Percentiles rank a stretch among this genome's conserved stretches.
These are phyloP conservation scores for Brachyopa scutellaris DNA, from an alignment of 2,888 invertebrate genomes.

Conservation along the genomic window DNA sequence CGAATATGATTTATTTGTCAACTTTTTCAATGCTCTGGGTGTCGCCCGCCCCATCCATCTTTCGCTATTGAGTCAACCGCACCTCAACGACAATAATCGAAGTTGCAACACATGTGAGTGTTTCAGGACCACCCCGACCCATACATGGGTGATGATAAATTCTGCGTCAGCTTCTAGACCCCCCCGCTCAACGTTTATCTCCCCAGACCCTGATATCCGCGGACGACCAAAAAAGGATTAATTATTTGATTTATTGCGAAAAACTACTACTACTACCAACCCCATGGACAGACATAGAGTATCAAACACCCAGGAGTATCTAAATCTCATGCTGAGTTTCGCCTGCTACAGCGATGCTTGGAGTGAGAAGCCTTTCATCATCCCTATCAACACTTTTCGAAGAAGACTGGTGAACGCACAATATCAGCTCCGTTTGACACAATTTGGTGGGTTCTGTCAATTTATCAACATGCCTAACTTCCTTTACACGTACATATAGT, in stretches of 20 bases:
- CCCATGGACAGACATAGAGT: slow-evolving; percentile 6
- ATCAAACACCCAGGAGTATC: slow-evolving; percentile 39
- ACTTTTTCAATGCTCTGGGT: too few relatives aligned
- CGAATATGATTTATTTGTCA: slow-evolving; percentile 43
- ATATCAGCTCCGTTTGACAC: slow-evolving; percentile 63
- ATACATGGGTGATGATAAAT: slow-evolving; percentile 37
- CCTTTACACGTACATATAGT: too few relatives aligned
- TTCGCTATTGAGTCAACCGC: slow-evolving; percentile 30
- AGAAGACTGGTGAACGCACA: slow-evolving; percentile 16
- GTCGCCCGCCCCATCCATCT: not conserved
- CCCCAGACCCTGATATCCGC: slow-evolving; percentile 30
- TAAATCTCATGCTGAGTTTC: slow-evolving; percentile 59
- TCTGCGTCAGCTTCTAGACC: not conserved
- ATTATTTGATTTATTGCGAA: slow-evolving; percentile 71
- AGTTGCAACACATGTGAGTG: slow-evolving; percentile 54
- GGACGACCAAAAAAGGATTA: slow-evolving; percentile 68
- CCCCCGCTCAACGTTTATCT: slow-evolving; percentile 20
- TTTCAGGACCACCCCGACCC: not conserved
- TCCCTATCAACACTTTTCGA: slow-evolving; percentile 47
- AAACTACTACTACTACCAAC: slow-evolving; percentile 49
- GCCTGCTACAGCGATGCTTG: not conserved
- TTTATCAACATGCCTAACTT: slow-evolving; percentile 54
- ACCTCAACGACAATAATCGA: slow-evolving; percentile 54
- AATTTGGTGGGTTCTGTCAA: slow-evolving; percentile 61
- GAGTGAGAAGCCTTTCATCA: slow-evolving; percentile 53